Evolutionary conservation across 1,140 invertebrate species (phyloP).

Genomic region (Agraylea sexmaculata): DNA sequence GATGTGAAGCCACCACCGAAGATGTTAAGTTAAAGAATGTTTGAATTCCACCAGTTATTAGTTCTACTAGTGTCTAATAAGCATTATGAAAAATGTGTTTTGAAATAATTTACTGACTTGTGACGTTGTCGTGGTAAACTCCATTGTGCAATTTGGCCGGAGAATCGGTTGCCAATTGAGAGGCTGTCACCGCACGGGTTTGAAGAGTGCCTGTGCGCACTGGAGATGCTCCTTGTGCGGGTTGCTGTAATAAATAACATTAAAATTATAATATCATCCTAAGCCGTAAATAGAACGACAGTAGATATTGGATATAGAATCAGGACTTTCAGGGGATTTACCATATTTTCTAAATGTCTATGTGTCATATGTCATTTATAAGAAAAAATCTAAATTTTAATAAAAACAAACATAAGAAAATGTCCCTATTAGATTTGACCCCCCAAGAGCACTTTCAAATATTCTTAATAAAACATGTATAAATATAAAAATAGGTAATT

Average conservation of each 20-base stretch:
- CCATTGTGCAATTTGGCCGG: slow-evolving; percentile 68
- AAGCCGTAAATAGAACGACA: background rate
- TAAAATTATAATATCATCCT: no score
- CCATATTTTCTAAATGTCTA: no score
- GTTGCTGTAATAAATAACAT: slow-evolving; percentile 19
- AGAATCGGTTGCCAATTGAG: slow-evolving; percentile 74
- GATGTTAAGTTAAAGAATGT: slow-evolving; percentile 1
- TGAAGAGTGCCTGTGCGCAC: slow-evolving; percentile 66
- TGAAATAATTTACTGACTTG: slow-evolving; percentile 42
- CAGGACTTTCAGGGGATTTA: no score
- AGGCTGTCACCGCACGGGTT: slow-evolving; percentile 80
- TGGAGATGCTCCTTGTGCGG: slow-evolving; percentile 40
- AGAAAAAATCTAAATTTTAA: no score
- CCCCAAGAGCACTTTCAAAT: no score
- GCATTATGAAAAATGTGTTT: slow-evolving; percentile 1
- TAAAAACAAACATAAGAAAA: no score
- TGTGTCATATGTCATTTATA: no score
- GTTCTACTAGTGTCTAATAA: background rate
- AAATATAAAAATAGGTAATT: no score
- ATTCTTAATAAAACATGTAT: no score
- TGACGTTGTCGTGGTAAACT: slow-evolving; percentile 55
- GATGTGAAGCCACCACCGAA: slow-evolving; percentile 8
- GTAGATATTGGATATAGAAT: background rate
- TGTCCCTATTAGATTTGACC: no score
- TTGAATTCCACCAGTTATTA: background rate